A percentile compares a stretch with the other conserved stretches of the same genome.
These are phyloP conservation scores for Agrilus cyanescens DNA, from an alignment of 2,888 invertebrate species.

Conservation along the genomic window DNA sequence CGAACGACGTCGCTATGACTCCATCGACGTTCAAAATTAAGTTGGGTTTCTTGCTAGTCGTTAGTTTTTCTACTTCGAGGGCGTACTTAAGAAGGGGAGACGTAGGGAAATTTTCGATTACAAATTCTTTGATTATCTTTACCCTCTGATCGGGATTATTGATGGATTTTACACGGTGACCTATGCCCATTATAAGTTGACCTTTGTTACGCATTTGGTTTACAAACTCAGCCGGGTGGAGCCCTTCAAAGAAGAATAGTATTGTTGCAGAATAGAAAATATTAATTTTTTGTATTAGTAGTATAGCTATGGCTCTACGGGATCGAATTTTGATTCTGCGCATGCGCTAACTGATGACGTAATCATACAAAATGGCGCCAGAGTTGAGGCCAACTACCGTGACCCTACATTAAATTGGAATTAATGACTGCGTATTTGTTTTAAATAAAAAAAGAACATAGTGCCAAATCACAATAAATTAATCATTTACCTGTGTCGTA, in stretches of 20 bases:
- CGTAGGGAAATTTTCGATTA: slow-evolving; percentile 83
- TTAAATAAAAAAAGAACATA: too few species aligned
- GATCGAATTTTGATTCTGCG: too few species aligned
- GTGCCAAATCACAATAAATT: too few species aligned
- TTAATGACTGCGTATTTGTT: too few species aligned
- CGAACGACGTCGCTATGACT: slow-evolving; percentile 93
- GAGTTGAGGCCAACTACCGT: too few species aligned
- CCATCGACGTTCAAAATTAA: slow-evolving; percentile 98
- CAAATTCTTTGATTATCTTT: slow-evolving; percentile 92
- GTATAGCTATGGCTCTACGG: too few species aligned
- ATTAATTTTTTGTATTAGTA: too few species aligned
- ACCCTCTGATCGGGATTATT: slow-evolving; percentile 99
- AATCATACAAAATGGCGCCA: too few species aligned
- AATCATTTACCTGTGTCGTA: slow-evolving; percentile 73
- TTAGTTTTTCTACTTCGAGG: slow-evolving; percentile 95
- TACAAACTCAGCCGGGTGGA: slow-evolving; percentile 97
- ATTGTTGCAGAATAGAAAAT: neutral
- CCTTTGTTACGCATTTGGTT: slow-evolving; percentile 96
- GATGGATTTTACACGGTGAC: slow-evolving; percentile 81
- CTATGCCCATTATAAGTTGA: slow-evolving; percentile 98
- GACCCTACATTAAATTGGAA: too few species aligned
- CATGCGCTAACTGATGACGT: too few species aligned
- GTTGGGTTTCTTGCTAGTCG: slow-evolving; percentile 99
- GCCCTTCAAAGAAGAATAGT: slow-evolving; percentile 47
- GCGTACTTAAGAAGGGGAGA: slow-evolving; percentile 94